phyloP scores from a whole-genome alignment of 1,140 invertebrate species.

The Nautilus pompilius region DNA sequence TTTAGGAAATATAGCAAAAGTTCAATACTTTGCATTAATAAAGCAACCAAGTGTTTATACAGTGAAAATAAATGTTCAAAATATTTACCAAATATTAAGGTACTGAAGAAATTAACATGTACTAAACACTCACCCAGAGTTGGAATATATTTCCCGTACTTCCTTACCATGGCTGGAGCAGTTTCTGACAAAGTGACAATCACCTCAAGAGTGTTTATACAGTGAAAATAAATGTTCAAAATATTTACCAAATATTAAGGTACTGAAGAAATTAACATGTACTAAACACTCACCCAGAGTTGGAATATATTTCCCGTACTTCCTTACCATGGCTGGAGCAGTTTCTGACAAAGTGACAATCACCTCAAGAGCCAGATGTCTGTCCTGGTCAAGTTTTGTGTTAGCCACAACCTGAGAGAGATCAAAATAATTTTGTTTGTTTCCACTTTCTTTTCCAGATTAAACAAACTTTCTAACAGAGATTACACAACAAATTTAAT shows the following conservation, averaged over 20 bases:
- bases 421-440: background rate
- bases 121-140: slow-evolving; percentile 46
- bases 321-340: slow-evolving; percentile 92
- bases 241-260: too few relatives aligned
- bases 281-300: slow-evolving; percentile 48
- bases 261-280: slow-evolving; percentile 11
- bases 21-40: too few relatives aligned
- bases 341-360: slow-evolving; percentile 93
- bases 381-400: slow-evolving; percentile 76
- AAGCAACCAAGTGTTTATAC: too few relatives aligned
- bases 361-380: slow-evolving; percentile 89
- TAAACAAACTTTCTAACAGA: too few relatives aligned
- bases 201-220: slow-evolving; percentile 74
- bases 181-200: slow-evolving; percentile 93
- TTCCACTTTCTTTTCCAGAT: background rate
- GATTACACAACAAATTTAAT: too few relatives aligned
- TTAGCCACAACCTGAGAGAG: slow-evolving; percentile 64
- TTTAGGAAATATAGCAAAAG: too few relatives aligned
- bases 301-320: slow-evolving; percentile 78
- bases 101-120: slow-evolving; percentile 11
- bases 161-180: slow-evolving; percentile 92
- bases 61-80: background rate
- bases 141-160: slow-evolving; percentile 78
- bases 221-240: background rate
- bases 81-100: too few relatives aligned